Evolutionary conservation across 2,797 vertebrate genomes (phyloP).

Genomic region (Ceyx erithaca): DNA sequence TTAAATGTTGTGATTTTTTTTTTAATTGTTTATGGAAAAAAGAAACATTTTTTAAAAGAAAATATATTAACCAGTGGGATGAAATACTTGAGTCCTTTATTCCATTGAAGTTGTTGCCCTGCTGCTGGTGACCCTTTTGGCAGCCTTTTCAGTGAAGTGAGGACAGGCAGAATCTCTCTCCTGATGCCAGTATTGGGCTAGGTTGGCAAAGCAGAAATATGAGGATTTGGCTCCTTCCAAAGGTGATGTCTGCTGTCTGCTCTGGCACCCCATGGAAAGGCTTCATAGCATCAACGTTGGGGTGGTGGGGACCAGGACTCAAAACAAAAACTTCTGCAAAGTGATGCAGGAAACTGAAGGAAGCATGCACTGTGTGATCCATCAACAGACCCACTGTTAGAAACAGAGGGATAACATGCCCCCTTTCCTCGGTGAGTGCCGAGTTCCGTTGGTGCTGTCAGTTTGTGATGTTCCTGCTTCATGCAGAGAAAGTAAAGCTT

Average conservation of each 20-base stretch:
- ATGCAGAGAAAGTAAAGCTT: not conserved
- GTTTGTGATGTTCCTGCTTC: not conserved
- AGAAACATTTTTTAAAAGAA: too few species aligned
- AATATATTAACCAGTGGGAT: not conserved
- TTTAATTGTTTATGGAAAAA: too few species aligned
- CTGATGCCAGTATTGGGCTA: accelerated
- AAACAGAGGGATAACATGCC: not conserved
- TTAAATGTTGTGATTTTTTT: not conserved
- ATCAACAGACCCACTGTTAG: not conserved
- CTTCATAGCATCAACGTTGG: not conserved
- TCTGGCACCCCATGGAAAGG: not conserved
- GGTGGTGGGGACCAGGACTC: not conserved
- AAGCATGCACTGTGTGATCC: too few species aligned
- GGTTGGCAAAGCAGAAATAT: not conserved
- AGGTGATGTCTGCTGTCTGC: accelerated
- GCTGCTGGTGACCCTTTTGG: not conserved
- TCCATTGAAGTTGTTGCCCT: not conserved
- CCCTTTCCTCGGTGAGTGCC: not conserved
- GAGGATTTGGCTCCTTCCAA: not conserved
- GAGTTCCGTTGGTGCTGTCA: not conserved
- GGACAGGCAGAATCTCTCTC: not conserved
- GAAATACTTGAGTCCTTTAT: not conserved
- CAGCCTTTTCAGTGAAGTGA: not conserved
- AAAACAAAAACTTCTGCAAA: not conserved
- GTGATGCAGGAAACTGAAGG: not conserved